Conservation (phyloP, 2,113 vertebrate genomes). For the Mus spicilegus region DNA sequence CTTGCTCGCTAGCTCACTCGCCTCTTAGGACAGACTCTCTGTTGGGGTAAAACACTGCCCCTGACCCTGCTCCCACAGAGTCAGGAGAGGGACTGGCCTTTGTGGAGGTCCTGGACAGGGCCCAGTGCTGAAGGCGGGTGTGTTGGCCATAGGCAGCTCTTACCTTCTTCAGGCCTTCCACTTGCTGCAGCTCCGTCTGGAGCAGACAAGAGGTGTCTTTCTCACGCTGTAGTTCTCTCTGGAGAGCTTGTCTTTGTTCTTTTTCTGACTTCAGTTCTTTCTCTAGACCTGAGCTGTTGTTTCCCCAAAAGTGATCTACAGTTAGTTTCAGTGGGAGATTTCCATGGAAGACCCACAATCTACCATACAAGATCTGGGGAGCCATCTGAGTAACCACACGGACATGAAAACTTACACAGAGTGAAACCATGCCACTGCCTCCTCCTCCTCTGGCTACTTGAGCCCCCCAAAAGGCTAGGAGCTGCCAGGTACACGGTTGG, state of each 20-base stretch:
- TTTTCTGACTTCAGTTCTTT: slow-evolving; percentile 94
- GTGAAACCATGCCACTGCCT: rapidly evolving
- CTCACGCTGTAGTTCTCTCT: slow-evolving; percentile 92
- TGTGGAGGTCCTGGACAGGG: not conserved
- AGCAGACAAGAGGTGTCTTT: slow-evolving; percentile 93
- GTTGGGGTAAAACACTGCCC: not conserved
- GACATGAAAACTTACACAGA: not conserved
- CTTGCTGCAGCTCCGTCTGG: slow-evolving; percentile 94
- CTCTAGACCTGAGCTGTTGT: slow-evolving; percentile 92
- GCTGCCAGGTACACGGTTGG: not conserved
- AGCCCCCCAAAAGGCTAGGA: not conserved
- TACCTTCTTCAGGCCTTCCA: slow-evolving; percentile 93
- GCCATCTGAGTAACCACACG: not conserved
- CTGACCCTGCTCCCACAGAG: not conserved
- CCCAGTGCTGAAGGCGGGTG: too few species aligned
- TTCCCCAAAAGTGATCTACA: slow-evolving; percentile 27
- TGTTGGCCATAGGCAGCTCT: not conserved
- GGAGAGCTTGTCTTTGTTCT: slow-evolving; percentile 94
- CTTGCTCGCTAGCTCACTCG: rapidly evolving
- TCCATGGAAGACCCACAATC: not conserved
- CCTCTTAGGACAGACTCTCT: not conserved
- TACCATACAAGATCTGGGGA: not conserved
- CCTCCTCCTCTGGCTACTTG: not conserved
- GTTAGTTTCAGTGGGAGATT: slow-evolving; percentile 55
- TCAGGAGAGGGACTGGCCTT: not conserved